Evolutionary conservation across 1,140 invertebrate species (phyloP).

Genomic region (Thalassaphorura encarpata): DNA sequence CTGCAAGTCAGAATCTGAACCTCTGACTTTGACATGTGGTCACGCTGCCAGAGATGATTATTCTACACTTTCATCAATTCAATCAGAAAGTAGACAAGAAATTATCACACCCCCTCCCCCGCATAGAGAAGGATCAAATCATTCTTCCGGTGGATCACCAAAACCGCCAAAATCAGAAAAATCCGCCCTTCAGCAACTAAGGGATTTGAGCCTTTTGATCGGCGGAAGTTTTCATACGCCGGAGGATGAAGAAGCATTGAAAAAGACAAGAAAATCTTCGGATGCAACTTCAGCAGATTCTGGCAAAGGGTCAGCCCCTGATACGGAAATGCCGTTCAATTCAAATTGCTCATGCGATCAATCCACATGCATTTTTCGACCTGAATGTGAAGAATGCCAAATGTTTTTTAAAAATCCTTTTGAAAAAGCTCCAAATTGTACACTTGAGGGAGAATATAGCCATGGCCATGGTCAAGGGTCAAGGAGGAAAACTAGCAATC

Average conservation of each 20-base stretch:
- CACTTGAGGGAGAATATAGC: too few relatives aligned
- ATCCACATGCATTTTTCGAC: background rate
- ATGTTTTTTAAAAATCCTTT: background rate
- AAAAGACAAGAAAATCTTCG: conserved; percentile 12
- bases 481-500: too few relatives aligned
- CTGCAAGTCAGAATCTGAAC: too few relatives aligned
- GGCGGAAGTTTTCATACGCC: conserved; percentile 20
- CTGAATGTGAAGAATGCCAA: background rate
- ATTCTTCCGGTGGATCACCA: background rate
- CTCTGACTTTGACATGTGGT: too few relatives aligned
- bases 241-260: background rate
- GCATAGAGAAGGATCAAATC: too few relatives aligned
- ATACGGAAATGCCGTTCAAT: conserved; percentile 12
- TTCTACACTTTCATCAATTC: conserved; percentile 27
- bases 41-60: conserved; percentile 25
- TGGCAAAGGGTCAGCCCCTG: conserved; percentile 24
- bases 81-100: too few relatives aligned
- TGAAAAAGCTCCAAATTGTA: background rate
- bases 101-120: too few relatives aligned
- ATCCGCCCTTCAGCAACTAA: conserved; percentile 24
- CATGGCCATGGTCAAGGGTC: too few relatives aligned
- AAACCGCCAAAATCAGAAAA: conserved; percentile 9
- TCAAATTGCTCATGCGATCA: conserved; percentile 4
- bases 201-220: conserved; percentile 26
- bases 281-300: conserved; percentile 27